Evolutionary conservation across 2,888 invertebrate genomes (phyloP).

Genomic region (Erpobdella octoculata): DNA sequence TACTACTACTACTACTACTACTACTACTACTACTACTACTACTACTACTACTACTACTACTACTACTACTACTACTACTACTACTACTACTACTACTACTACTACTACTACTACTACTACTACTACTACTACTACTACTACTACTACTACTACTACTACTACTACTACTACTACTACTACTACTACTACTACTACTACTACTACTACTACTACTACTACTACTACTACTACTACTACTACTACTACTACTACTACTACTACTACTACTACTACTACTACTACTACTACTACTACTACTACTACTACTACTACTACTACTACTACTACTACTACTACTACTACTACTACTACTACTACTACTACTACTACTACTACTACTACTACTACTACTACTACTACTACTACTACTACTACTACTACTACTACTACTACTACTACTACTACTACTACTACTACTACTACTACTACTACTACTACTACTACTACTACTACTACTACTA

Average conservation of each 20-base stretch:
- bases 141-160: not conserved
- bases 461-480: slow-evolving; percentile 1
- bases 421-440: slow-evolving; percentile 1
- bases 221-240: slow-evolving; percentile 1
- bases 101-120: slow-evolving; percentile 1
- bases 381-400: not conserved
- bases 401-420: slow-evolving; percentile 1
- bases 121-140: slow-evolving; percentile 1
- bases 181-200: slow-evolving; percentile 1
- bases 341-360: not conserved
- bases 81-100: not conserved
- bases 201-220: not conserved
- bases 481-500: not conserved
- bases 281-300: slow-evolving; percentile 1
- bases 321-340: not conserved
- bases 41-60: slow-evolving; percentile 1
- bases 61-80: slow-evolving; percentile 1
- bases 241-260: not conserved
- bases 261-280: not conserved
- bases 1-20: slow-evolving; percentile 1
- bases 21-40: not conserved
- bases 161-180: slow-evolving; percentile 1
- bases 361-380: slow-evolving; percentile 1
- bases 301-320: not conserved
- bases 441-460: slow-evolving; percentile 1